Base-by-base conservation (phyloP, 1,140 invertebrate species). In the Dinothrombium tinctorium region DNA sequence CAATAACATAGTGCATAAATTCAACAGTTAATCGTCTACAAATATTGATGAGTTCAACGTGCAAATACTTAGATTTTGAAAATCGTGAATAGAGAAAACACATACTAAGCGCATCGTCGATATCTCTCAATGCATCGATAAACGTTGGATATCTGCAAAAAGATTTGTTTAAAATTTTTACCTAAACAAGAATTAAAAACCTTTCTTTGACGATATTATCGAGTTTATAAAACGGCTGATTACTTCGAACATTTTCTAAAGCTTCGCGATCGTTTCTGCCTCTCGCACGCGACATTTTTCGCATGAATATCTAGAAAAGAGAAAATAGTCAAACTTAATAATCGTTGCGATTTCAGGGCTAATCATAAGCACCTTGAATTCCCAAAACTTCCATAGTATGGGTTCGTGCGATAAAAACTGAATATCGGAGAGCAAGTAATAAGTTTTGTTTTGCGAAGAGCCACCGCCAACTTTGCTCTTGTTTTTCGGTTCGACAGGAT, bases 91-190 rank as follows among this genome's bases (percentile, higher is more conserved):
- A 98, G 29, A 96, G 64, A 52, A 90, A 94, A 49, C 77, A 78
- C 39, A 98, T 63, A 1, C 86, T 92, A 5, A 99, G 62, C 55
- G 86, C 90, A 59, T 99, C 94, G 59, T 98, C 94, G 41, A 98
- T 56, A 62, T 99, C 94, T 49, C 83, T 66, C 0, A 99, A 51
- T 0, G 94, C 92, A 68, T 96, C 89, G 35, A 81, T 72, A 57
- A 96, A 98, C 31, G 86, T 84, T 26, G 94, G 94, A 65, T 96
- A 99, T 60, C 87, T n/a, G n/a, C n/a, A n/a, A n/a, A n/a, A n/a
- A n/a, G n/a, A n/a, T n/a, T n/a, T n/a, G n/a, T n/a, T n/a, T n/a
- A n/a, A n/a, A n/a, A n/a, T n/a, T n/a, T n/a, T n/a, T n/a, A n/a
- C n/a, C n/a, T n/a, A n/a, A n/a, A n/a, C n/a, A n/a, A n/a, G n/a